Evolutionary conservation across 1,140 invertebrate genomes (phyloP), one percentile per base, ranked within the genome.

Genomic region (Ceratina japonica): DNA sequence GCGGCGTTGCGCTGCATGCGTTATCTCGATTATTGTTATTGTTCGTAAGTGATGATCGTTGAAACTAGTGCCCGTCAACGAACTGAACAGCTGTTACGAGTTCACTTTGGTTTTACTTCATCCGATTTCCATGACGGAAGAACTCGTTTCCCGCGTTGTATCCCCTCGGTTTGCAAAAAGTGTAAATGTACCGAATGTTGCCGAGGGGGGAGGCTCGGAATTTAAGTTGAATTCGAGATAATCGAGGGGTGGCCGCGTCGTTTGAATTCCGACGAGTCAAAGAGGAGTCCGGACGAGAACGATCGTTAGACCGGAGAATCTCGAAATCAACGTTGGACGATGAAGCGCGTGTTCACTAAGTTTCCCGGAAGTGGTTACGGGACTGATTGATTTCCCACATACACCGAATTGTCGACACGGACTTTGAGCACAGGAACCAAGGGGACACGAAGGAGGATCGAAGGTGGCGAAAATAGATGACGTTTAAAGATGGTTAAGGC

Each of bases 21-120:
- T 86, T 87, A 86, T 86, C 87, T 83, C 83, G 82, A 84, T 86
- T 88, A 89, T 89, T 81, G 81, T 89, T 88, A 86, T 87, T 86
- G 86, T 85, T 74, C 54, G 20, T 74, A 70, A 58, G 79, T 64
- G 71, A 85, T 84, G 61, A 22, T 7, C 56, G 51, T 8, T 18
- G n/a, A 52, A 62, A 64, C 58, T 56, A 22, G 59, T n/a, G 13
- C 5, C 37, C 18, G 49, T 56, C 49, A 31, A 61, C 65, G 66
- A 5, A 7, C 1, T 37, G 24, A 0, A 2, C 1, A 2, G 12
- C n/a, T 44, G 10, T 44, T 10, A 44, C 37, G 5, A 10, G 37
- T 44, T 44, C 37, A 44, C 37, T 10, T 10, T 10, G 37, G 37
- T 44, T 44, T 44, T 44, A 44, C 37, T 44, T 10, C 37, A 10